These are phyloP conservation scores for Erebia ligea DNA, from an alignment of 2,888 invertebrate genomes.

Conservation along the genomic window DNA sequence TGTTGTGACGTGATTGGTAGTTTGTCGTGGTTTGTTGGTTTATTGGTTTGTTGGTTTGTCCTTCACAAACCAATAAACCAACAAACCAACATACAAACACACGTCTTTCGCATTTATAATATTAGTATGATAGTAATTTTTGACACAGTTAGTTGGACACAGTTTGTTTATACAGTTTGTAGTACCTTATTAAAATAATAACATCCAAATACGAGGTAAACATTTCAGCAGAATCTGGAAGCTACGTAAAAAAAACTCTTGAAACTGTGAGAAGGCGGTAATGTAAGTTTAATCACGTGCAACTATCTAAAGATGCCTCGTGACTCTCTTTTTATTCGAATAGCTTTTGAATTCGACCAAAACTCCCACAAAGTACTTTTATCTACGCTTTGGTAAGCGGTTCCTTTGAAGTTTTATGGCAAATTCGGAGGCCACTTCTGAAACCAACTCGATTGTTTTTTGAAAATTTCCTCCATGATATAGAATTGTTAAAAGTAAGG, in stretches of 20 bases:
- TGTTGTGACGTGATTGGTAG: too few species aligned
- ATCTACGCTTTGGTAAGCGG: conserved; percentile 24
- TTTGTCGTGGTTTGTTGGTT: too few species aligned
- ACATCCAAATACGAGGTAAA: not conserved
- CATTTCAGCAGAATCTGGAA: not conserved
- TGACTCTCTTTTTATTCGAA: conserved; percentile 23
- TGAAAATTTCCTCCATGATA: conserved; percentile 1
- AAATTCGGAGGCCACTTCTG: conserved; percentile 19
- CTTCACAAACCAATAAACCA: too few species aligned
- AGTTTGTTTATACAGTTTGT: too few species aligned
- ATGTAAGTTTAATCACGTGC: conserved; percentile 25
- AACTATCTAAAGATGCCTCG: conserved; percentile 22
- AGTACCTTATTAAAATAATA: too few species aligned
- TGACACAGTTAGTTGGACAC: too few species aligned
- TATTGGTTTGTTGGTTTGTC: too few species aligned
- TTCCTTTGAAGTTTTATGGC: conserved; percentile 25
- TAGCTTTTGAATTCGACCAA: conserved; percentile 25
- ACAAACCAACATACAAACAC: too few species aligned
- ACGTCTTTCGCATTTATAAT: too few species aligned
- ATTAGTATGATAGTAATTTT: too few species aligned
- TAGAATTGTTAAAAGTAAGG: not conserved
- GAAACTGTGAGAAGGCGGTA: conserved; percentile 11
- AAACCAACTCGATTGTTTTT: conserved; percentile 20
- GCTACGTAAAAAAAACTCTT: not conserved
- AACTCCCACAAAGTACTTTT: conserved; percentile 26